Evolutionary conservation across 2,797 vertebrate genomes (phyloP).

Genomic region (Trachops cirrhosus): DNA sequence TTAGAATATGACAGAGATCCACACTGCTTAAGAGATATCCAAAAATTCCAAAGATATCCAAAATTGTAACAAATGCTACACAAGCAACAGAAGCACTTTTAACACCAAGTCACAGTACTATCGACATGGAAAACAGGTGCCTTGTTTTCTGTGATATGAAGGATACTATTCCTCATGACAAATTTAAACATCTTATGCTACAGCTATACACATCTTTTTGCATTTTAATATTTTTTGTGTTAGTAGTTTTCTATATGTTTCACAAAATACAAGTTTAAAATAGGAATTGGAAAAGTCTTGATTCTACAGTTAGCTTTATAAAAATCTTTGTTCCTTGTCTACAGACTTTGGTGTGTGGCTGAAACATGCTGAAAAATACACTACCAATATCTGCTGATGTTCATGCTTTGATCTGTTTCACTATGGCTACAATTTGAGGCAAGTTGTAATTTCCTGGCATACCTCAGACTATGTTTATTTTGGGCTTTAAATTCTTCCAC

Average conservation of each 20-base stretch:
- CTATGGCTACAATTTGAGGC: slow-evolving; percentile 67
- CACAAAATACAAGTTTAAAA: slow-evolving; percentile 77
- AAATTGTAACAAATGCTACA: slow-evolving; percentile 90
- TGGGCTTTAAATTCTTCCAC: neutral
- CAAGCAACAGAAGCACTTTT: slow-evolving; percentile 89
- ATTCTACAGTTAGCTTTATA: neutral
- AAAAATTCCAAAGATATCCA: slow-evolving; percentile 88
- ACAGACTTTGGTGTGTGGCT: slow-evolving; percentile 70
- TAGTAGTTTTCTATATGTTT: slow-evolving; percentile 22
- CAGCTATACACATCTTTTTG: slow-evolving; percentile 83
- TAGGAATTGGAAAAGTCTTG: slow-evolving; percentile 62
- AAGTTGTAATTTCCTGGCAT: slow-evolving; percentile 68
- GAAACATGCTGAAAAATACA: slow-evolving; percentile 70
- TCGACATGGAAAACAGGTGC: slow-evolving; percentile 92
- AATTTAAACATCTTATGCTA: slow-evolving; percentile 93
- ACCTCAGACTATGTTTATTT: neutral
- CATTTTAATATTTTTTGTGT: slow-evolving; percentile 64
- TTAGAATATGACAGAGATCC: slow-evolving; percentile 87
- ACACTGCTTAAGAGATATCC: slow-evolving; percentile 87
- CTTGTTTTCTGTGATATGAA: slow-evolving; percentile 93
- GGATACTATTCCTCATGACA: slow-evolving; percentile 94
- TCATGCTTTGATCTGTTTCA: slow-evolving; percentile 73
- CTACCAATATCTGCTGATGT: slow-evolving; percentile 72
- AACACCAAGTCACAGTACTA: slow-evolving; percentile 93
- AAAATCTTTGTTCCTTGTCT: slow-evolving; percentile 62